Evolutionary conservation across 2,113 vertebrate species (phyloP).

Genomic region (Alligator sinensis): DNA sequence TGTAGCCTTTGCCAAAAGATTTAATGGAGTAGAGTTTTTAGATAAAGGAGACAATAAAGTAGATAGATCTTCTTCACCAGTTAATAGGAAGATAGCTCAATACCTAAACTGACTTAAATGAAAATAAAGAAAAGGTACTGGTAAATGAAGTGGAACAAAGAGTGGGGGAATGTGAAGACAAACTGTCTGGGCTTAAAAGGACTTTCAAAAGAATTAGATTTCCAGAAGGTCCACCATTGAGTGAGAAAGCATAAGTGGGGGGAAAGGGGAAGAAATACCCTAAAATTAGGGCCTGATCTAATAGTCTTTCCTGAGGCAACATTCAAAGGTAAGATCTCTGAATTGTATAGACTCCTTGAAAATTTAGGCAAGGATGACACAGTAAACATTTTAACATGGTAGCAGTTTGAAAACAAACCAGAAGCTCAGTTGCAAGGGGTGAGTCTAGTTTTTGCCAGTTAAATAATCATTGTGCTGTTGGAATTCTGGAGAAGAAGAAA

Average conservation of each 20-base stretch:
- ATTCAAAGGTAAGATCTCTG: not conserved
- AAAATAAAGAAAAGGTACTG: not conserved
- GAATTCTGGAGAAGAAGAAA: fast-evolving
- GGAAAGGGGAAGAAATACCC: not conserved
- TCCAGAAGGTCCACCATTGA: not conserved
- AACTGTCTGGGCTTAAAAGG: not conserved
- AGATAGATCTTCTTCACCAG: not conserved
- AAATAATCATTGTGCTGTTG: too few relatives aligned
- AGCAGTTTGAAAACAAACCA: too few relatives aligned
- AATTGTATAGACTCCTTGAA: not conserved
- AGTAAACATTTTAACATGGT: not conserved
- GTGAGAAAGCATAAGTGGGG: not conserved
- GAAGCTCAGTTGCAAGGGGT: too few relatives aligned
- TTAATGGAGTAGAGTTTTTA: conserved; percentile 1
- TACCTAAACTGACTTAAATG: not conserved
- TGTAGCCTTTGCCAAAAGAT: not conserved
- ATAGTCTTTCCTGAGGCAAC: not conserved
- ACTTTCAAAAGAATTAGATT: conserved; percentile 4
- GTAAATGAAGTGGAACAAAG: conserved; percentile 29
- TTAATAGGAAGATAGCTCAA: conserved; percentile 8
- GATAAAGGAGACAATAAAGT: conserved; percentile 10
- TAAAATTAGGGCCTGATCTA: not conserved
- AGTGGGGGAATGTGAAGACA: not conserved
- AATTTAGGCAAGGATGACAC: not conserved
- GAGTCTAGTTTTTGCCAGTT: too few relatives aligned